Evolutionary conservation across 2,888 invertebrate species (phyloP), one percentile per base, ranked within the genome.

Genomic region (Ophion obscuratus): DNA sequence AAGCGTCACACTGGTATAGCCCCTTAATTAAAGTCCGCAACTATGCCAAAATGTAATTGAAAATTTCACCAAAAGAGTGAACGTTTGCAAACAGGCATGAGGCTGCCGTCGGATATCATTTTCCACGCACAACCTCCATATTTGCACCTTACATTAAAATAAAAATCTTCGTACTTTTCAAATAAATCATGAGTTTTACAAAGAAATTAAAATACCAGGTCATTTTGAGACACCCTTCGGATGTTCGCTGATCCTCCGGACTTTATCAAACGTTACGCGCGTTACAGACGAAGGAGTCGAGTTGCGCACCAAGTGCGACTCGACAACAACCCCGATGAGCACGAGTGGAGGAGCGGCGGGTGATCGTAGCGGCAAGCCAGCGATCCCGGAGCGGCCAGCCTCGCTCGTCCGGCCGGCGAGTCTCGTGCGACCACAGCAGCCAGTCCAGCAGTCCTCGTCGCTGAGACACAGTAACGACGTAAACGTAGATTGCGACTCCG

Each of bases 311-410:
- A 94, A 94, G 76, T 76, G 91, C 4, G 92, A 94, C 57, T 89
- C 86, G 36, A 78, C 90, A 71, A 88, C 87, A 70, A 67, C 81
- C 62, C 84, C 88, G 88, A 78, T 87, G 81, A 79, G 87, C 70
- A 78, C 87, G 81, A 79, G 87, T 70, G 81, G 87, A 68, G 68
- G 81, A 14, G 1, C 53, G 93, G 1, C 53, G 93, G 71, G 70
- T 17, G 93, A 93, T 59, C 91, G 91, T 86, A 91, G 89, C 88
- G 93, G 95, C 92, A 98, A 98, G 94, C 98, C 98, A 7, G 97
- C 97, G 75, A 96, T 98, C 88, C 98, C 98, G 74, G 97, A 97
- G 93, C 95, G 98, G 81, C 97, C 97, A 73, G 96, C 96, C 62
- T 96, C 96, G 68, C 94, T 97, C 83, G 95, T 96, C 27, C 95